A percentile compares a stretch with the other conserved stretches of the same genome.
Conservation (phyloP, 2,888 invertebrate species). For the Caenorhabditis sp. region DNA sequence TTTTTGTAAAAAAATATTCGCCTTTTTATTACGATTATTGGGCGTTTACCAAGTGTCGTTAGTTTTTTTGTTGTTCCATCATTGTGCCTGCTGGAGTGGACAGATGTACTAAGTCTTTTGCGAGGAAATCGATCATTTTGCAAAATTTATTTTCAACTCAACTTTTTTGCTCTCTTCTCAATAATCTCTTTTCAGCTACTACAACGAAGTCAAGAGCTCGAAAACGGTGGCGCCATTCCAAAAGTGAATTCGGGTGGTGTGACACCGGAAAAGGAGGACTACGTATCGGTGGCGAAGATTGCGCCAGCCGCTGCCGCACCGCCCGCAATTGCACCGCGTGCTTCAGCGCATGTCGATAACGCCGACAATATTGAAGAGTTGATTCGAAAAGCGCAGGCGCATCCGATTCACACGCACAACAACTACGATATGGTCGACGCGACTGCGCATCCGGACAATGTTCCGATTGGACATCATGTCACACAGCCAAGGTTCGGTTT, state of each 20-base stretch:
- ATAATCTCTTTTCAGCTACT: slow-evolving; percentile 39
- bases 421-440: slow-evolving; percentile 41
- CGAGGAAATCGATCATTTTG: no score
- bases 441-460: slow-evolving; percentile 54
- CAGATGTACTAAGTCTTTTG: no score
- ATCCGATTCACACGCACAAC: slow-evolving; percentile 41
- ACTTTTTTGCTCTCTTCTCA: no score
- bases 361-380: slow-evolving; percentile 48
- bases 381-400: slow-evolving; percentile 42
- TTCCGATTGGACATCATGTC: slow-evolving; percentile 63
- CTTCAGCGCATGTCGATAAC: background rate
- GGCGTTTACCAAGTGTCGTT: no score
- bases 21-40: no score
- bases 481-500: slow-evolving; percentile 68
- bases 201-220: slow-evolving; percentile 36
- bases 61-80: no score
- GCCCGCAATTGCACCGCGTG: slow-evolving; percentile 13
- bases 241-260: slow-evolving; percentile 31
- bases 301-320: slow-evolving; percentile 9
- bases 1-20: background rate
- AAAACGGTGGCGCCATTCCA: slow-evolving; percentile 38
- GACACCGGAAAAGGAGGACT: slow-evolving; percentile 24
- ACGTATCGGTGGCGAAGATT: slow-evolving; percentile 19
- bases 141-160: no score
- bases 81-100: no score